These are phyloP conservation scores for Microchrysa polita DNA, from an alignment of 2,888 invertebrate genomes.

Conservation along the genomic window DNA sequence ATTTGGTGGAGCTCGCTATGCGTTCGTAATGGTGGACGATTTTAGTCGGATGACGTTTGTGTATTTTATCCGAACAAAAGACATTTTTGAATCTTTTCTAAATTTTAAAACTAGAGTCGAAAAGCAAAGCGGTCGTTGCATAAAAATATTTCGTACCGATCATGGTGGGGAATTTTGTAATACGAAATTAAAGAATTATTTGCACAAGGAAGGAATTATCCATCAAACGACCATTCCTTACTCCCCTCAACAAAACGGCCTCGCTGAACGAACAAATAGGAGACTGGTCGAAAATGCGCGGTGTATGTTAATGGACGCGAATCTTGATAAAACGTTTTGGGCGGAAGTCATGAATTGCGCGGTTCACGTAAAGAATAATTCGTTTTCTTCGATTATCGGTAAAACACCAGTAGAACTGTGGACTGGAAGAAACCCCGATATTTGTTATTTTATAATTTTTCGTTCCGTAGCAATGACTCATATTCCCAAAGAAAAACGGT, in stretches of 20 bases:
- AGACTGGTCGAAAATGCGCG: conserved; percentile 34
- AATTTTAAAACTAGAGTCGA: conserved; percentile 35
- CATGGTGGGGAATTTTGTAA: conserved; percentile 41
- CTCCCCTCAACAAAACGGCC: conserved; percentile 42
- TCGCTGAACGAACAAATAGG: conserved; percentile 41
- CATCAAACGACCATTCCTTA: conserved; percentile 36
- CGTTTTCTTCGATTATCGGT: no score
- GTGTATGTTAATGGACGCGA: conserved; percentile 47
- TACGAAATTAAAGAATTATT: conserved; percentile 13
- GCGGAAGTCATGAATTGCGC: no score
- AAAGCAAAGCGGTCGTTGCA: conserved; percentile 29
- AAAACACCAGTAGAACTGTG: no score
- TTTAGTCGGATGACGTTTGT: background rate
- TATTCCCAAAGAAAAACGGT: no score
- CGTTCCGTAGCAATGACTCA: no score
- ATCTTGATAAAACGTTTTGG: background rate
- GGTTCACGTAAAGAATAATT: no score
- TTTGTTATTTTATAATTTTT: no score
- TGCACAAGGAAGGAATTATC: conserved; percentile 11
- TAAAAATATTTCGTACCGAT: conserved; percentile 44
- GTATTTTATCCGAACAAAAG: conserved; percentile 43
- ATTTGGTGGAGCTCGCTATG: conserved; percentile 38
- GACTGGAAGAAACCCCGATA: no score
- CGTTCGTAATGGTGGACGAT: conserved; percentile 25
- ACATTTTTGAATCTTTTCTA: conserved; percentile 27